Conservation (phyloP, 1,140 invertebrate species). For the Paraescarpia echinospica region DNA sequence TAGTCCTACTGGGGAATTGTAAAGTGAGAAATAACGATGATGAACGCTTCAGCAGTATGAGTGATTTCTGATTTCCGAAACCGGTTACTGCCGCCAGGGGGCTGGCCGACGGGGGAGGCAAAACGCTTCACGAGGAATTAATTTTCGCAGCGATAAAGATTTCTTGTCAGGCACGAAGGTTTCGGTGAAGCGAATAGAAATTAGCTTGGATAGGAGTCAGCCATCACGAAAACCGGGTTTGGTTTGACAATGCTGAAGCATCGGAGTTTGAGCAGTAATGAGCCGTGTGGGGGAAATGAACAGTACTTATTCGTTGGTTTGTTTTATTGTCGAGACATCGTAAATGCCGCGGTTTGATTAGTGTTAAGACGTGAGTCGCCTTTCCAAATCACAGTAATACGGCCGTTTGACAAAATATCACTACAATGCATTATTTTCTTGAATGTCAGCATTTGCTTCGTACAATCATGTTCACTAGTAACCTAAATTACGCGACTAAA, state of each 20-base stretch:
- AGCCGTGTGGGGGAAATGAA: neutral
- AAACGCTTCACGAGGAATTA: neutral
- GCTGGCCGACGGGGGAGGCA: neutral
- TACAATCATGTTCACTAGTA: neutral
- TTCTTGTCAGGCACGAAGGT: neutral
- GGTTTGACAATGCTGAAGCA: neutral
- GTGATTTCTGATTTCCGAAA: neutral
- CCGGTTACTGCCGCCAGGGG: neutral
- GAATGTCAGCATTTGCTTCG: neutral
- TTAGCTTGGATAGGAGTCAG: neutral
- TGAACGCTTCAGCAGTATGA: neutral
- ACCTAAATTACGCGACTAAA: neutral
- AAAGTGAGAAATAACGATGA: slow-evolving; percentile 1
- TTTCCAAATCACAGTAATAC: neutral
- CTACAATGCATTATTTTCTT: neutral
- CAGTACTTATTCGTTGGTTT: neutral
- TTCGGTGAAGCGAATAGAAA: neutral
- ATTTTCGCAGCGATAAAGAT: neutral
- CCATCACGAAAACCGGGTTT: neutral
- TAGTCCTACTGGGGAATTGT: neutral
- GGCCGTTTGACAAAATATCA: neutral
- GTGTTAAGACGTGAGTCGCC: neutral
- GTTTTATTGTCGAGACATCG: neutral
- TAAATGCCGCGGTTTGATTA: neutral
- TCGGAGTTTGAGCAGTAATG: neutral